Base-by-base conservation (phyloP, 2,113 vertebrate species). In the Elgaria multicarinata region DNA sequence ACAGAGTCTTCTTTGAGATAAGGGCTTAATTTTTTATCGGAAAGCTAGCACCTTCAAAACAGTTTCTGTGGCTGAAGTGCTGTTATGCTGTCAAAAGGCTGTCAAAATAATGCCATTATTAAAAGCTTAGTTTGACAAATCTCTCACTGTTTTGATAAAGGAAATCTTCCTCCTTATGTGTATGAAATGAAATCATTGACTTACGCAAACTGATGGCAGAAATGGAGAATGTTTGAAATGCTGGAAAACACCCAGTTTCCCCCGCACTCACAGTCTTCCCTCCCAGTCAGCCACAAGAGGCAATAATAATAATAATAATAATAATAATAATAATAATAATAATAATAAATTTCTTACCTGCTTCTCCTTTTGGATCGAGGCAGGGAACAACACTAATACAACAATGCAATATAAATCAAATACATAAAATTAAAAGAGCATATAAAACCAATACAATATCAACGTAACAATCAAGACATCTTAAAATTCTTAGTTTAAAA, bases 21-120 rank as follows among this genome's bases (percentile, higher is more conserved):
- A 97, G 95, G 95, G 96, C 96, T 97, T 97, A 97, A 97, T 97
- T 98, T n/a, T 97, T 97, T 97, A 97, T 97, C 95, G 97, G 97
- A 96, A 97, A 97, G 94, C 96, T 96, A 97, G 96, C 97, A 97
- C 96, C 96, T 97, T 96, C 97, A 96, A 97, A 97, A 96, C 96
- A 95, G n/a, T 18, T 90, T 87, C 0, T 14, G 95, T 95, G 96
- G 96, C 96, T 97, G 96, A 97, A 95, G 95, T 94, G 96, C 97
- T 96, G 96, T 97, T 96, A 96, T 97, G 96, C 96, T 97, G 97
- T 97, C 97, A 97, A 96, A 83, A 97, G 93, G 95, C 97, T 97
- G 96, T 97, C 97, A 97, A 96, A 66, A 97, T 94, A 96, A 95
- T 90, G 95, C 95, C 95, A 96, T 97, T 97, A 97, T 97, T 97